These are phyloP conservation scores for Numenius phaeopus DNA, from an alignment of 2,797 vertebrate species.

Conservation along the genomic window DNA sequence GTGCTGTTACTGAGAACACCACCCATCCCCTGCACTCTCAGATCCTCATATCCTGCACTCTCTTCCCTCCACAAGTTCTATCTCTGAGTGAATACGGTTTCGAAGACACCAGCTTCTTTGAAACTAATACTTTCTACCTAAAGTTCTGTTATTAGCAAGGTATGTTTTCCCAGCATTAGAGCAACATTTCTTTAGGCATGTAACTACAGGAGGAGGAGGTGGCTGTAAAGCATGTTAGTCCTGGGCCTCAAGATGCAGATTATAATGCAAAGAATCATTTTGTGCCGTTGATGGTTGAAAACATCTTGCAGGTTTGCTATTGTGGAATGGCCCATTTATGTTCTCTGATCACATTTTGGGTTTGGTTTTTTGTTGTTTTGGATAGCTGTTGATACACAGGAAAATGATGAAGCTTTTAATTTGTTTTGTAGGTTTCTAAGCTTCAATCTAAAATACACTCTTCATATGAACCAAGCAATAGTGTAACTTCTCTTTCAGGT, in stretches of 20 bases:
- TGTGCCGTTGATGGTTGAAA: neutral
- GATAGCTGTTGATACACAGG: neutral
- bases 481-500: neutral
- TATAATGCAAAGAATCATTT: neutral
- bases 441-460: neutral
- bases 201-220: neutral
- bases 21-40: neutral
- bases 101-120: neutral
- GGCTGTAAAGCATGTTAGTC: neutral
- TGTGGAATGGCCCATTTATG: neutral
- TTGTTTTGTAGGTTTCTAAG: neutral
- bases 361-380: neutral
- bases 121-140: neutral
- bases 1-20: neutral
- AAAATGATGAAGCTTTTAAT: neutral
- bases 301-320: neutral
- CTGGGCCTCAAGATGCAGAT: neutral
- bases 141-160: neutral
- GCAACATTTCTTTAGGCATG: neutral
- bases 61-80: neutral
- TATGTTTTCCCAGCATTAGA: neutral
- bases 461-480: neutral
- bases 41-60: neutral
- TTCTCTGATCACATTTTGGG: neutral
- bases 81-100: neutral